Conservation (phyloP, 2,113 vertebrate species). For the Tachysurus fulvidraco region DNA sequence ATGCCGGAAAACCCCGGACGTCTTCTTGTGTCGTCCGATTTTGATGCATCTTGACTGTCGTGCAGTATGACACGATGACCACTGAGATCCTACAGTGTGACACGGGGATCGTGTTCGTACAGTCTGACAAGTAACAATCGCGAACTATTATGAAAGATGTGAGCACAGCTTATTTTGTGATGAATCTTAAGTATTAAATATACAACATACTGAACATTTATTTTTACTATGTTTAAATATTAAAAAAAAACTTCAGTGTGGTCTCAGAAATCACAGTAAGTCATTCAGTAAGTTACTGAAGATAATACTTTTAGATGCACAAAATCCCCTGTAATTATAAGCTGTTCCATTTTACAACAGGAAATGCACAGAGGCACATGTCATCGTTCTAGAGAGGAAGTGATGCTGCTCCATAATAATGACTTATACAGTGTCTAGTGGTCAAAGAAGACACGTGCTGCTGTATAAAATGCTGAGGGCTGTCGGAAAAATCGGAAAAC, state of each 20-base stretch:
- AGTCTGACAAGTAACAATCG: no score
- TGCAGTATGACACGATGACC: no score
- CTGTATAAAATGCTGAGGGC: background rate
- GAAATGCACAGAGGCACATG: conserved; percentile 23
- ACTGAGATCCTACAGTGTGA: no score
- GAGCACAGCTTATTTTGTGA: no score
- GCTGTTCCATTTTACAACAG: conserved; percentile 24
- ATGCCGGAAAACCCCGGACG: no score
- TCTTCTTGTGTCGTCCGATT: no score
- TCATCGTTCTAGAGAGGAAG: conserved; percentile 43
- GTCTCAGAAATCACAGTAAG: background rate
- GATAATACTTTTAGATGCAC: background rate
- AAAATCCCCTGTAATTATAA: background rate
- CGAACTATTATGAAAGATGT: no score
- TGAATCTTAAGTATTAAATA: background rate
- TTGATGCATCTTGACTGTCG: no score
- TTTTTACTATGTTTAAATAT: background rate
- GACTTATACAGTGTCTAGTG: conserved; percentile 26
- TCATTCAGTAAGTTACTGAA: background rate
- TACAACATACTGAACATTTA: background rate
- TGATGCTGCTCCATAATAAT: conserved; percentile 41
- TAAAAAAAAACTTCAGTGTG: background rate
- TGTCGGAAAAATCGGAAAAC: background rate
- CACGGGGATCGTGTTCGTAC: no score
- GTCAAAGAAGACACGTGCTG: conserved; percentile 14